These are phyloP conservation scores for Noturus placidus DNA, from an alignment of 2,113 vertebrate species.

Conservation along the genomic window DNA sequence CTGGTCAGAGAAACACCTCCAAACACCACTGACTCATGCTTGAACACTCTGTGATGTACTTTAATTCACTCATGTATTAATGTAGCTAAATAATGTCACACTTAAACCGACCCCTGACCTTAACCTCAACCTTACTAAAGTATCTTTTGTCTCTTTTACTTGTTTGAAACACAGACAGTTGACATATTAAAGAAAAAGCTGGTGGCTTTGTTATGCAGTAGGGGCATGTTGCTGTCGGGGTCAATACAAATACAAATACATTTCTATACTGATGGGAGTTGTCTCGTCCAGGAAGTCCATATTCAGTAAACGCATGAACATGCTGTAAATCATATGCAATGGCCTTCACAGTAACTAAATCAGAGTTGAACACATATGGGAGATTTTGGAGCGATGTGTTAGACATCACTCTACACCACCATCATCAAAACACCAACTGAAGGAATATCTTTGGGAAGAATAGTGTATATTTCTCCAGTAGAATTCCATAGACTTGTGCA, in stretches of 20 bases:
- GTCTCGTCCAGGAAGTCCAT: background rate
- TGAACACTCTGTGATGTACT: background rate
- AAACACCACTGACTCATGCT: background rate
- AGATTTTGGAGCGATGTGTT: background rate
- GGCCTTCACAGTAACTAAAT: background rate
- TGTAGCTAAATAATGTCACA: background rate
- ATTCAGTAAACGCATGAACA: background rate
- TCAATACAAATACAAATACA: background rate
- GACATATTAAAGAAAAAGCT: background rate
- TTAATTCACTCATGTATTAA: background rate
- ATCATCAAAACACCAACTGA: background rate
- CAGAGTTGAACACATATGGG: background rate
- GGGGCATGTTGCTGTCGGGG: background rate
- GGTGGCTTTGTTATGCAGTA: background rate
- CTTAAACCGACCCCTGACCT: background rate
- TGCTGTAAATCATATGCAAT: background rate
- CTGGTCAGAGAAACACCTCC: constrained; percentile 23
- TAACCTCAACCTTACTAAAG: background rate
- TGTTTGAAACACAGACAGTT: background rate
- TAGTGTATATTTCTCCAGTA: background rate
- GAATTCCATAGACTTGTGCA: background rate
- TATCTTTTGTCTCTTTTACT: background rate
- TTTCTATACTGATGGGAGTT: background rate
- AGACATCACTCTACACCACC: background rate
- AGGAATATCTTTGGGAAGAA: background rate